Percentiles rank a stretch among this genome's conserved stretches.
Evolutionary conservation across 2,113 vertebrate species (phyloP).

Genomic region (Narcine bancroftii): DNA sequence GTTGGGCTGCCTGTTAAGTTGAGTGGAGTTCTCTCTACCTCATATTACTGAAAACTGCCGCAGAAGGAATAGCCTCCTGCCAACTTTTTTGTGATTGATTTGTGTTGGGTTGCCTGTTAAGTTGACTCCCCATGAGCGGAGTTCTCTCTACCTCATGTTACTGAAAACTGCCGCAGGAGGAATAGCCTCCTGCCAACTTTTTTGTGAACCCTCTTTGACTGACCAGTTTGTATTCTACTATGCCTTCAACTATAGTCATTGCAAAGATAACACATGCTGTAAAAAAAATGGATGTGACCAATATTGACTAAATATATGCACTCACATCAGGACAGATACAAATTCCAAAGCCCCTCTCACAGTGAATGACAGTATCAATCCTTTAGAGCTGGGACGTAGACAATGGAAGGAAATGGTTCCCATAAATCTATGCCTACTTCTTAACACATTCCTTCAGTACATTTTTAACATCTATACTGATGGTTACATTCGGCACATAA

Average conservation of each 20-base stretch:
- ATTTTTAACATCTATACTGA: slow-evolving; percentile 6
- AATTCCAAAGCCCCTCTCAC: background rate
- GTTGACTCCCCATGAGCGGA: too few species aligned
- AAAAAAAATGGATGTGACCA: background rate
- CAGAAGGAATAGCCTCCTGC: background rate
- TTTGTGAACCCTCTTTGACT: too few species aligned
- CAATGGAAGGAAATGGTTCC: background rate
- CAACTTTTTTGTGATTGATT: background rate
- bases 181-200: background rate
- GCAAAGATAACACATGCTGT: background rate
- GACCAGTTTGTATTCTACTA: background rate
- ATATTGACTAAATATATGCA: background rate
- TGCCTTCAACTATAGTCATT: background rate
- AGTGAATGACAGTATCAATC: background rate
- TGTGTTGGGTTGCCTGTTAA: too few species aligned
- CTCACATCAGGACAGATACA: background rate
- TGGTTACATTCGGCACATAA: background rate
- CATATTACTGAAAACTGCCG: background rate
- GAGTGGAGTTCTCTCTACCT: background rate
- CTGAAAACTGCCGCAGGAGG: background rate
- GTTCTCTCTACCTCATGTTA: background rate
- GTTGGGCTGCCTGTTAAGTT: too few species aligned
- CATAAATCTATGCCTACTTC: slow-evolving; percentile 17
- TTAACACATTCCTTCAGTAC: background rate
- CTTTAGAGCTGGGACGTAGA: background rate